phyloP scores from a whole-genome alignment of 2,797 vertebrate genomes.

The Gambelia wislizenii region DNA sequence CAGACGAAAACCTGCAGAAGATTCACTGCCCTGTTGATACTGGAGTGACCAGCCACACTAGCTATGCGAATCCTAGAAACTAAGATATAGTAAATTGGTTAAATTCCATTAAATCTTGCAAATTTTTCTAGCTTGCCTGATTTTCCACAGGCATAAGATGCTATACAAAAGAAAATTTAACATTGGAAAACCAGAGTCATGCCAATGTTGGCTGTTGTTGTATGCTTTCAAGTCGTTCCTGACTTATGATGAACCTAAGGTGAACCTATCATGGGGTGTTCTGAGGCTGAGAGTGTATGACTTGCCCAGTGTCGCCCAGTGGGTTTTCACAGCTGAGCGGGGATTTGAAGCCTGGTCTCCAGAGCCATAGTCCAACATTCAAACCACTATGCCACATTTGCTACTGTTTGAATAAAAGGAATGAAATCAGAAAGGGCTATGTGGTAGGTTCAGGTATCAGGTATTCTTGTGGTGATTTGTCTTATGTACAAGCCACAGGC shows the following conservation, averaged over 20 bases:
- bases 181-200: neutral
- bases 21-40: too few species aligned
- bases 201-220: too few species aligned
- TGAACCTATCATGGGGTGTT: too few species aligned
- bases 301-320: too few species aligned
- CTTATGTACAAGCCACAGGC: neutral
- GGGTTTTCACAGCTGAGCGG: too few species aligned
- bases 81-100: neutral
- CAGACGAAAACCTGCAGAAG: too few species aligned
- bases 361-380: too few species aligned
- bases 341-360: too few species aligned
- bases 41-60: neutral
- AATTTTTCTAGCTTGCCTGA: neutral
- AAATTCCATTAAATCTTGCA: neutral
- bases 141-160: neutral
- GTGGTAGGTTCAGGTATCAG: neutral
- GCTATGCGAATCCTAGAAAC: neutral
- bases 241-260: too few species aligned
- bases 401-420: neutral
- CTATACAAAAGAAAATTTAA: neutral
- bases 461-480: neutral
- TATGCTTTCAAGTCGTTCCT: too few species aligned
- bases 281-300: too few species aligned
- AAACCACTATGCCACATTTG: too few species aligned
- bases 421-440: neutral